Conservation (phyloP, 2,888 invertebrate genomes). For the Coelopa pilipes region DNA sequence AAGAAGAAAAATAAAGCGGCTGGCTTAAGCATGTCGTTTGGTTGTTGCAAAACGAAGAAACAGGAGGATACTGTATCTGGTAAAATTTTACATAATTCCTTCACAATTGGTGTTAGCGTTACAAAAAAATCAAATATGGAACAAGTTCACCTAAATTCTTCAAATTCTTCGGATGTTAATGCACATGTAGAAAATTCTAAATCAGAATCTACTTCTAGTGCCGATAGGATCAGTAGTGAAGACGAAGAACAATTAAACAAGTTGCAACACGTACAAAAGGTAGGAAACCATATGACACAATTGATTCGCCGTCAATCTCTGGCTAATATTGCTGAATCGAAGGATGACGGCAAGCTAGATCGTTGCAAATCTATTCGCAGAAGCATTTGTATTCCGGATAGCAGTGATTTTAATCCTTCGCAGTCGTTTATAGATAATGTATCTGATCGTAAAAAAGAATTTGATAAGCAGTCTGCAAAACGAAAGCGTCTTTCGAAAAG, state of each 20-base stretch:
- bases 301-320: background rate
- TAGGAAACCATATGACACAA: background rate
- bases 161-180: no score
- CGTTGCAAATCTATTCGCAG: background rate
- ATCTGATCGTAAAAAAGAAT: constrained; percentile 37
- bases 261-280: background rate
- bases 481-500: constrained; percentile 57
- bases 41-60: constrained; percentile 33
- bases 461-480: constrained; percentile 39
- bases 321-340: background rate
- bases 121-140: constrained; percentile 30
- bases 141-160: no score
- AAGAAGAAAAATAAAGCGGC: background rate
- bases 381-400: constrained; percentile 6
- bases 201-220: background rate
- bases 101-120: constrained; percentile 48
- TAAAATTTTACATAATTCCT: constrained; percentile 44
- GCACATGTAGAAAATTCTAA: no score
- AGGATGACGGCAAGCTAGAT: background rate
- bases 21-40: constrained; percentile 46
- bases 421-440: constrained; percentile 59
- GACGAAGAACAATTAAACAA: constrained; percentile 17
- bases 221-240: constrained; percentile 2
- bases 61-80: constrained; percentile 20
- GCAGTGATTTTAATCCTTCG: constrained; percentile 50